Evolutionary conservation across 2,797 vertebrate species (phyloP).

Genomic region (Chaunax sp.): DNA sequence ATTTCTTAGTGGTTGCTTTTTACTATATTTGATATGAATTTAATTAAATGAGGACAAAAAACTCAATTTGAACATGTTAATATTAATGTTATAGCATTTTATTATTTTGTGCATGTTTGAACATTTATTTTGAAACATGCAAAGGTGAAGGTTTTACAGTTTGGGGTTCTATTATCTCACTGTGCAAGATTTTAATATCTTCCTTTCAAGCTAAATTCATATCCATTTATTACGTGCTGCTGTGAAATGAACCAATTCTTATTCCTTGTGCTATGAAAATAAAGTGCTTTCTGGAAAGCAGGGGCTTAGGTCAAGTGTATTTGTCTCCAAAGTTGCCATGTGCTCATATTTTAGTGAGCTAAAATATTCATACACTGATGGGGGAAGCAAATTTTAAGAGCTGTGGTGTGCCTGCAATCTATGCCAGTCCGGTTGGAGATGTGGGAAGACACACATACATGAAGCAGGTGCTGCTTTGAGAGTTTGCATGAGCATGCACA

Average conservation of each 20-base stretch:
- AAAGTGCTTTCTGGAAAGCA: slow-evolving; percentile 11
- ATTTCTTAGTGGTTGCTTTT: slow-evolving; percentile 4
- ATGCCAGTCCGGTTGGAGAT: slow-evolving; percentile 18
- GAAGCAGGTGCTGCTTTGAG: slow-evolving; percentile 7
- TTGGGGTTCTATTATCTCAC: too few relatives aligned
- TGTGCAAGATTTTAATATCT: neutral
- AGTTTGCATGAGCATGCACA: slow-evolving; percentile 22
- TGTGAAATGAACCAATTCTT: slow-evolving; percentile 16
- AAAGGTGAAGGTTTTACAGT: neutral
- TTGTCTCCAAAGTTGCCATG: slow-evolving; percentile 23
- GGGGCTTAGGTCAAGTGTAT: slow-evolving; percentile 29
- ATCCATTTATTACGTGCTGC: neutral
- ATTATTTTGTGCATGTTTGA: neutral
- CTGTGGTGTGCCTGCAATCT: slow-evolving; percentile 20
- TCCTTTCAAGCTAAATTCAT: slow-evolving; percentile 12
- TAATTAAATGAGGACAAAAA: neutral
- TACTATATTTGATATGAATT: neutral
- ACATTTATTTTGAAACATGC: neutral
- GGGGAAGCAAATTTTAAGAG: slow-evolving; percentile 22
- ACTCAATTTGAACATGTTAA: neutral
- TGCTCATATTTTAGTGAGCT: slow-evolving; percentile 27
- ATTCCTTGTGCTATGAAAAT: slow-evolving; percentile 28
- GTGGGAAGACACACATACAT: slow-evolving; percentile 7
- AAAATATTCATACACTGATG: slow-evolving; percentile 43
- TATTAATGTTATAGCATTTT: neutral